Base-by-base conservation (phyloP, 2,797 vertebrate species). In the Coregonus ussuriensis region DNA sequence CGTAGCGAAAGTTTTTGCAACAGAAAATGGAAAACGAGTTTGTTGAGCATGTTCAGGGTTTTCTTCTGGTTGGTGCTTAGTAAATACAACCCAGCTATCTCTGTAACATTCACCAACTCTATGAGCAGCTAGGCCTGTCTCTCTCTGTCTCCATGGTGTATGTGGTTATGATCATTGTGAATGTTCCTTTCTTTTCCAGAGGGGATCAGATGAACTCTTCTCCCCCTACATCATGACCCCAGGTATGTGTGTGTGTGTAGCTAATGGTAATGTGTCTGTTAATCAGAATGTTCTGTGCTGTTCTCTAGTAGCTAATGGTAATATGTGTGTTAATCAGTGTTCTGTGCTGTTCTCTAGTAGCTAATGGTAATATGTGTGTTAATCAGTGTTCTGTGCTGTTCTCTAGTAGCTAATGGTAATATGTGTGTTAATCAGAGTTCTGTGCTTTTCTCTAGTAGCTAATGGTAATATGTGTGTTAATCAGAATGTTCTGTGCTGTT, bases 181-280 rank as follows among this genome's bases (percentile, higher is more conserved):
- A 18, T 18, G 92, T 84, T 81, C 85, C 74, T 89, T 83, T 93
- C 87, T 80, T 90, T 80, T 92, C 94, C 94, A 99, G 98, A 97
- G 98, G 95, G 97, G 97, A 96, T 96, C 98, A 87, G 98, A 99
- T 95, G 98, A 99, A 93, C 98, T 99, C 91, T 98, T 99, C 94
- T 97, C 97, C 96, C 93, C 93, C 87, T 99, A 98, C 96, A 98
- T 98, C 96, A 99, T 99, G 98, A 96, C 94, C 95, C 91, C 94
- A 89, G 93, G 93, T 93, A 90, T 33, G 31, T 33, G 77, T 81
- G 82, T 77, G 83, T 84, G 83, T 87, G 81, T 81, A 81, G 84
- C 85, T 83, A 88, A 82, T 78, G 88, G 86, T 79, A 87, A 84
- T 82, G 79, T 69, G 79, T 71, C 25, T 69, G 79, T 71, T 29